Evolutionary conservation across 2,888 invertebrate species (phyloP), one percentile per base, ranked within the genome.

Genomic region (Gortyna flavago): DNA sequence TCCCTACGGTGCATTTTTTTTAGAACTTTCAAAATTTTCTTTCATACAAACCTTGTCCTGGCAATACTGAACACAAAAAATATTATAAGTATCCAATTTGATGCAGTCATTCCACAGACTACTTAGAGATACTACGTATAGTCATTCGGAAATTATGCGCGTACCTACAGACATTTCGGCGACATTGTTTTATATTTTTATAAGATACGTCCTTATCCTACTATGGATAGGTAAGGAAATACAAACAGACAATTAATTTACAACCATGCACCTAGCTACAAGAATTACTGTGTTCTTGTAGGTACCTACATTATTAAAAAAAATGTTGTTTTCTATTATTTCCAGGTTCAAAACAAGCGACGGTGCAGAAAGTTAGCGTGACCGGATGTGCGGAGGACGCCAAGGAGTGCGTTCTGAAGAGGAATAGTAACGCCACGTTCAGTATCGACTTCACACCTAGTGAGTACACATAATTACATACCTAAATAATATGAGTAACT

Each of bases 351-450:
- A 96, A 97, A 87, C 93, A 96, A 73, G 97, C 97, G 0, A 96
- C 96, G 25, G 96, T 97, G 68, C 94, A 96, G n/a, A 94, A 92
- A 76, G 96, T 98, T 2, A 94, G 92, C 0, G 96, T 98, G 54
- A 97, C 97, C 76, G 97, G 97, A 35, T 98, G 98, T 90, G 94
- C 97, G 9, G 96, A 97, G 4, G 94, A 95, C 41, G 97, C 97
- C 66, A 93, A 93, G 79, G 97, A 97, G 85, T 98, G 98, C 90
- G 92, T 97, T 71, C 96, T 98, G 44, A 97, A 97, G 88, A 97
- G 97, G 70, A 97, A 97, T 88, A 96, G 97, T 29, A 98, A 98
- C 85, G 97, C 96, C 8, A 97, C 98, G 25, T 97, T 98, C 87
- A 94, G 95, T 70, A 97, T 98, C 76, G 97, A 97, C 80, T 97